Evolutionary conservation across 2,888 invertebrate genomes (phyloP).

Genomic region (Oscheius sp.): DNA sequence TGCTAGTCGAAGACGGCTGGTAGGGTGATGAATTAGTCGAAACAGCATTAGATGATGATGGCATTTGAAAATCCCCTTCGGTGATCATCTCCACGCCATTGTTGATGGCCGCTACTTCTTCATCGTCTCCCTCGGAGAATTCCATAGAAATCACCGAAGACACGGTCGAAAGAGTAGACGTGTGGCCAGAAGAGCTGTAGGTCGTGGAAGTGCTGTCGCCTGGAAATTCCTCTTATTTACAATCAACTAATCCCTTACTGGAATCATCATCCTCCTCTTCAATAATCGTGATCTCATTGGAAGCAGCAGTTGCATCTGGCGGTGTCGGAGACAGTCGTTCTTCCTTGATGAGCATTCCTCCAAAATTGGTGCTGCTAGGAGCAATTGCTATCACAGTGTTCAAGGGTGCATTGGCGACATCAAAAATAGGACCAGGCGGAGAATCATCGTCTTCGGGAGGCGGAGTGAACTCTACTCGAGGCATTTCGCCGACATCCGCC

Average conservation of each 20-base stretch:
- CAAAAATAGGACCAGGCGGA: not conserved
- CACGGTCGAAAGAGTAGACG: conserved; percentile 5
- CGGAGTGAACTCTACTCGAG: conserved; percentile 11
- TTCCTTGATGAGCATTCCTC: conserved; percentile 1
- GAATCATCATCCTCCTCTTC: conserved; percentile 17
- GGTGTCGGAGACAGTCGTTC: not conserved
- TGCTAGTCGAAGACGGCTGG: not conserved
- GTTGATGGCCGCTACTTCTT: not conserved
- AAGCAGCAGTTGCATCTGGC: not conserved
- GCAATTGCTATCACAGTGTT: conserved; percentile 19
- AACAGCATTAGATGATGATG: not conserved
- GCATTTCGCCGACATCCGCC: conserved; percentile 5
- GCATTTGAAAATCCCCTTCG: conserved; percentile 19
- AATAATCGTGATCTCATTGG: conserved; percentile 10
- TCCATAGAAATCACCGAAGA: conserved; percentile 14
- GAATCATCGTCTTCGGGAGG: conserved; percentile 14
- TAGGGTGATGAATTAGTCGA: not conserved
- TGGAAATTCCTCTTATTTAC: not conserved
- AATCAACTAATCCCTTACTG: not conserved
- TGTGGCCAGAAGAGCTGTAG: conserved; percentile 31
- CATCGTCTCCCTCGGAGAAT: conserved; percentile 1
- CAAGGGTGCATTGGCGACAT: too few species aligned
- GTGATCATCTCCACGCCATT: not conserved
- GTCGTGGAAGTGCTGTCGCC: conserved; percentile 33
- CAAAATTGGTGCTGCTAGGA: not conserved